Percentiles rank a stretch among this genome's conserved stretches.
phyloP scores from a whole-genome alignment of 2,797 vertebrate species.

The Acrossocheilus wenchowensis region DNA sequence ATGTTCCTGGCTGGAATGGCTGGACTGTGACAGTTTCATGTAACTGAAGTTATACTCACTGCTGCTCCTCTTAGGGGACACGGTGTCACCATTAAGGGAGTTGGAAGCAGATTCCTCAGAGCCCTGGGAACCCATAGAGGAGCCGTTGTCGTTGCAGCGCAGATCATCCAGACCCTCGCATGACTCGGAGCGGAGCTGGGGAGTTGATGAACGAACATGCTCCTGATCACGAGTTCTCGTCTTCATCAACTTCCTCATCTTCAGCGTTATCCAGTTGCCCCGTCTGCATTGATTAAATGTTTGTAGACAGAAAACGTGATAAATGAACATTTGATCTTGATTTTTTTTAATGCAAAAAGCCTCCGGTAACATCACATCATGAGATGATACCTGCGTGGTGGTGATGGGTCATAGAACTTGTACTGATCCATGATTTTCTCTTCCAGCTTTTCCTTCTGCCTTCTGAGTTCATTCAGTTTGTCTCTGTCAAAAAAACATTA shows the following conservation, averaged over 20 bases:
- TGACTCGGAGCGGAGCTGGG: slow-evolving; percentile 89
- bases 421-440: slow-evolving; percentile 99
- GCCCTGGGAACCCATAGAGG: slow-evolving; percentile 86
- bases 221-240: slow-evolving; percentile 87
- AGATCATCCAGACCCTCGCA: slow-evolving; percentile 86
- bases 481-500: slow-evolving; percentile 76
- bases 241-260: slow-evolving; percentile 98
- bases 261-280: slow-evolving; percentile 97
- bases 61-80: slow-evolving; percentile 89
- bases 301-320: neutral
- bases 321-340: neutral
- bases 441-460: slow-evolving; percentile 98
- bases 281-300: slow-evolving; percentile 76
- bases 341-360: neutral
- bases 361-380: neutral
- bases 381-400: slow-evolving; percentile 89
- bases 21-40: neutral
- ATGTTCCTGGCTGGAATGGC: slow-evolving; percentile 11
- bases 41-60: slow-evolving; percentile 85
- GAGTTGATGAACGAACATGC: slow-evolving; percentile 88
- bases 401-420: slow-evolving; percentile 97
- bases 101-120: slow-evolving; percentile 81
- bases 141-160: slow-evolving; percentile 89
- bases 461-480: slow-evolving; percentile 94
- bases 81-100: slow-evolving; percentile 87